Conservation (phyloP, 64 coral and sea anemone species). For the Montipora sp. region DNA sequence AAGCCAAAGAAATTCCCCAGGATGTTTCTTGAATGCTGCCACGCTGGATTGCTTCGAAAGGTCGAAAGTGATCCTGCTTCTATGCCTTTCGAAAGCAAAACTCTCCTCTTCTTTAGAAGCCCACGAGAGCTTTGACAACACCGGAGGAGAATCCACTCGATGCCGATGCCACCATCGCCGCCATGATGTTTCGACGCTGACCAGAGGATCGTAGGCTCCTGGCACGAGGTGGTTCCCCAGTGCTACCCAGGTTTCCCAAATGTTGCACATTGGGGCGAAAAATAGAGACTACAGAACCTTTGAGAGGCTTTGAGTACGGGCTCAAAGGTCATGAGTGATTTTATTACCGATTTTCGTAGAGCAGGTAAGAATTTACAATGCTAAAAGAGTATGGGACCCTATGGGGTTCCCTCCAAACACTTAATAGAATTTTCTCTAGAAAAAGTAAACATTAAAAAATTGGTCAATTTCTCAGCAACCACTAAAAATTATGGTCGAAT, state of each 20-base stretch:
- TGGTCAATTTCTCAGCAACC: slow-evolving; percentile 48
- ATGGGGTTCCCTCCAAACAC: neutral
- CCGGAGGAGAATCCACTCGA: too few species aligned
- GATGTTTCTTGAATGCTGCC: slow-evolving; percentile 44
- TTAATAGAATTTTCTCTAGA: slow-evolving; percentile 40
- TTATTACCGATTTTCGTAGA: too few species aligned
- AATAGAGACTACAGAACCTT: neutral
- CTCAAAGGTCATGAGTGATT: slow-evolving; percentile 4
- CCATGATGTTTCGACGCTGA: too few species aligned
- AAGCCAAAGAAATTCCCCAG: slow-evolving; percentile 20
- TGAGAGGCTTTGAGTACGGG: neutral
- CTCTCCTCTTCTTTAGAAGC: too few species aligned
- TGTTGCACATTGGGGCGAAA: neutral
- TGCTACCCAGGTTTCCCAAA: neutral
- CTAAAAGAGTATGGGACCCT: too few species aligned
- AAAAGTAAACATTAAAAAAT: slow-evolving; percentile 43
- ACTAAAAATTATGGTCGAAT: slow-evolving; percentile 49
- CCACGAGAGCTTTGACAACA: too few species aligned
- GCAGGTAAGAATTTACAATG: too few species aligned
- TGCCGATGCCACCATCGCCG: too few species aligned
- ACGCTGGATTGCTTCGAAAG: neutral
- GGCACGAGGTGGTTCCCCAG: neutral
- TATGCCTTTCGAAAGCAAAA: too few species aligned
- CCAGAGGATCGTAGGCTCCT: neutral
- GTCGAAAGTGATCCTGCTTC: too few species aligned